Conservation (phyloP, 2,888 invertebrate genomes). For the Oligia latruncula region DNA sequence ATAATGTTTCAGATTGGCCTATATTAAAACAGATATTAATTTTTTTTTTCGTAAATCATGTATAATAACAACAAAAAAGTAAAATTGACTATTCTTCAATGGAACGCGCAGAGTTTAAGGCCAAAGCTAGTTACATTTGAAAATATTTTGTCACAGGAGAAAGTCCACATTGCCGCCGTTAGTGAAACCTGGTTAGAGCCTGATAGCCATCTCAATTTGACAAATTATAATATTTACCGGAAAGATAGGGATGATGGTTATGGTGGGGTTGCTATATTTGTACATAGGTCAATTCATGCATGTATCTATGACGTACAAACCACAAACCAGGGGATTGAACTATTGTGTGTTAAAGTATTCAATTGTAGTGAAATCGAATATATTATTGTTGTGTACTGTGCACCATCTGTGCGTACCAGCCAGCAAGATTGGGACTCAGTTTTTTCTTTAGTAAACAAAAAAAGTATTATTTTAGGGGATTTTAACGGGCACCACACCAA, state of each 20-base stretch:
- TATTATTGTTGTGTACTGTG: neutral
- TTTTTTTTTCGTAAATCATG: neutral
- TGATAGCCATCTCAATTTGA: neutral
- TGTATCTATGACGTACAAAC: neutral
- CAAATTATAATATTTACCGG: neutral
- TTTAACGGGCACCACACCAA: too few species aligned
- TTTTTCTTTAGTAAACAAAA: neutral
- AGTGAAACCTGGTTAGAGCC: neutral
- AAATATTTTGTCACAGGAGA: neutral
- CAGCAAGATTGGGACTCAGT: neutral
- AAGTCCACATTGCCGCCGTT: neutral
- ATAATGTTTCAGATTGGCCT: constrained; percentile 1
- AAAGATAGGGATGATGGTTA: constrained; percentile 1
- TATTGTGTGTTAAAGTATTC: neutral
- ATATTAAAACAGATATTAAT: neutral
- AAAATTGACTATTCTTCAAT: neutral
- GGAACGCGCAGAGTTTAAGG: neutral
- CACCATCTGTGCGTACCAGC: neutral
- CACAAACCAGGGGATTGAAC: neutral
- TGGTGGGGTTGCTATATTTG: constrained; percentile 1
- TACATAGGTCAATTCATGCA: neutral
- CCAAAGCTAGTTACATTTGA: neutral
- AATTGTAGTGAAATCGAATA: neutral
- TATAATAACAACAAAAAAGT: neutral
- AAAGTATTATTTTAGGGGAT: neutral